These are phyloP conservation scores for Cephonodes hylas DNA, from an alignment of 2,888 invertebrate genomes.

Conservation along the genomic window DNA sequence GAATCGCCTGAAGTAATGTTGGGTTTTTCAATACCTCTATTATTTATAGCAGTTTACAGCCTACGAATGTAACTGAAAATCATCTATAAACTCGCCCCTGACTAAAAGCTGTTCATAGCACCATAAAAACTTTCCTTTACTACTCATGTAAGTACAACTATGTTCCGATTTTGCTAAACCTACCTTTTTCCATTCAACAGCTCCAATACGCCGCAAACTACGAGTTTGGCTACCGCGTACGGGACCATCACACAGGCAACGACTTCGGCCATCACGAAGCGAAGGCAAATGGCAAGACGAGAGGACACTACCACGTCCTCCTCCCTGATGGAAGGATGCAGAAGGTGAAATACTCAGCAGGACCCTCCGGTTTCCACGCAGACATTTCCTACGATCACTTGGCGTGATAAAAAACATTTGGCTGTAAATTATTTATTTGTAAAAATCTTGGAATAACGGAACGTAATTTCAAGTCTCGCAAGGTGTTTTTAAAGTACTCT, in stretches of 20 bases:
- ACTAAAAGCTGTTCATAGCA: no score
- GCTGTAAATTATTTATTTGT: background rate
- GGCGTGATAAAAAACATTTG: no score
- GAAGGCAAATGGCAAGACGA: slow-evolving; percentile 84
- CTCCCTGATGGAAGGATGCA: slow-evolving; percentile 90
- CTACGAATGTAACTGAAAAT: no score
- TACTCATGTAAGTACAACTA: no score
- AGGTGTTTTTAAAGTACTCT: background rate
- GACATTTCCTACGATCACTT: slow-evolving; percentile 84
- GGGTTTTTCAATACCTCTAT: no score
- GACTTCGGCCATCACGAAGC: slow-evolving; percentile 89
- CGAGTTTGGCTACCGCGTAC: slow-evolving; percentile 86
- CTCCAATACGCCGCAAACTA: slow-evolving; percentile 83
- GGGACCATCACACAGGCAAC: slow-evolving; percentile 86
- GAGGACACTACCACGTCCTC: slow-evolving; percentile 88
- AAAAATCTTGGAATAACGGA: background rate
- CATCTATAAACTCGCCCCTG: no score
- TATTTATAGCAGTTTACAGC: no score
- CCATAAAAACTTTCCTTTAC: no score
- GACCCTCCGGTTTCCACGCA: slow-evolving; percentile 88
- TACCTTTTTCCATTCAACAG: slow-evolving; percentile 46
- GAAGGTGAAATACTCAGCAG: slow-evolving; percentile 88
- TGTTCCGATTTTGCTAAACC: background rate
- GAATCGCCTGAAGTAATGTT: no score
- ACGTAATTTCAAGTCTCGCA: no score